These are phyloP conservation scores for Metopia argyrocephala DNA, from an alignment of 2,888 invertebrate species.

Conservation along the genomic window DNA sequence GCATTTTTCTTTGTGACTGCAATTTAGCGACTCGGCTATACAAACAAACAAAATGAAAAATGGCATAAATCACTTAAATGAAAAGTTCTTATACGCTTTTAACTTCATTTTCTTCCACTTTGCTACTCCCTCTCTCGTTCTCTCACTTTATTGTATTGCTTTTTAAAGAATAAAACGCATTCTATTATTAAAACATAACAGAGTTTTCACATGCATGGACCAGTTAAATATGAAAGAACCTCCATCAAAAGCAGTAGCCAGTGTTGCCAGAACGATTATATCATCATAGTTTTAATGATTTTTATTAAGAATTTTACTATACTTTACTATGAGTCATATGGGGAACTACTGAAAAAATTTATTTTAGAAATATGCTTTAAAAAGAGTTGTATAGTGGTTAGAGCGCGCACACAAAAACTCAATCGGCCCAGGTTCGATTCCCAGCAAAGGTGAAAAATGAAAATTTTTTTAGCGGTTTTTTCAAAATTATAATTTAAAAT, in stretches of 20 bases:
- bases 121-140: background rate
- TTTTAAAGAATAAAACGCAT: constrained; percentile 22
- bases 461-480: too few species aligned
- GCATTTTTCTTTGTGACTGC: constrained; percentile 30
- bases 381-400: too few species aligned
- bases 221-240: constrained; percentile 8
- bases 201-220: constrained; percentile 31
- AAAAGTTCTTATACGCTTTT: constrained; percentile 51
- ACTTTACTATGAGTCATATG: too few species aligned
- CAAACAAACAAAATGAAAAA: constrained; percentile 8
- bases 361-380: too few species aligned
- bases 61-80: constrained; percentile 60
- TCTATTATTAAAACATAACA: constrained; percentile 30
- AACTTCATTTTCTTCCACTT: constrained; percentile 45
- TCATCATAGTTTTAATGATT: too few species aligned
- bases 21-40: background rate
- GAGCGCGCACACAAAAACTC: too few species aligned
- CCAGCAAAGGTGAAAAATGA: too few species aligned
- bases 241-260: background rate
- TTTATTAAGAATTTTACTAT: too few species aligned
- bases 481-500: too few species aligned
- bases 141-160: background rate
- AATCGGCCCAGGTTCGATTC: too few species aligned
- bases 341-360: too few species aligned
- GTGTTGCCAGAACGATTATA: too few species aligned